Evolutionary conservation across 2,888 invertebrate genomes (phyloP).

Genomic region (Agrochola circellaris): DNA sequence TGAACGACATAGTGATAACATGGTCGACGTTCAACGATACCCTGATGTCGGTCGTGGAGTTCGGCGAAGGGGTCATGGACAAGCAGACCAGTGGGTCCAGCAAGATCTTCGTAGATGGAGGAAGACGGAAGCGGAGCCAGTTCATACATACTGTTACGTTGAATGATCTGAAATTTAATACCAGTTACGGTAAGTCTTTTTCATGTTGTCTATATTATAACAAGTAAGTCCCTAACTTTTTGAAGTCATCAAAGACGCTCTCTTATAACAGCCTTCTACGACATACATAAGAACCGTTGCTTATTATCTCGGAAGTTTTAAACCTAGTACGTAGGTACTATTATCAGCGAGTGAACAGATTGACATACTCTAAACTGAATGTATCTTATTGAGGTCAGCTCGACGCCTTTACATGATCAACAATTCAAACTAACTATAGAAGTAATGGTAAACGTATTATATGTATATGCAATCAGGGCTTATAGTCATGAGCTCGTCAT

Average conservation of each 20-base stretch:
- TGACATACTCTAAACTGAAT: background rate
- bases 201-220: background rate
- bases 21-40: constrained; percentile 95
- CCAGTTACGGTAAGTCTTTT: constrained; percentile 91
- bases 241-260: background rate
- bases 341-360: background rate
- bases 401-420: background rate
- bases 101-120: constrained; percentile 94
- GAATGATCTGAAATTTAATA: constrained; percentile 90
- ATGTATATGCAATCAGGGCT: background rate
- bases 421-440: background rate
- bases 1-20: constrained; percentile 92
- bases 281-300: background rate
- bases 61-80: constrained; percentile 92
- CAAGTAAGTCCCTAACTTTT: background rate
- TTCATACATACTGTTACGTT: constrained; percentile 95
- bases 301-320: background rate
- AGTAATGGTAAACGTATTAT: background rate
- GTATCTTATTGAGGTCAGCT: constrained; percentile 6
- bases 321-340: background rate
- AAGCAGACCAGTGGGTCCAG: constrained; percentile 90
- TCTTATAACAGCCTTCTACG: background rate
- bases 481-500: background rate
- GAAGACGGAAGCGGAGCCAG: constrained; percentile 91
- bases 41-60: constrained; percentile 93